phyloP scores from a whole-genome alignment of 2,888 invertebrate species.

The Zelleria hepariella region DNA sequence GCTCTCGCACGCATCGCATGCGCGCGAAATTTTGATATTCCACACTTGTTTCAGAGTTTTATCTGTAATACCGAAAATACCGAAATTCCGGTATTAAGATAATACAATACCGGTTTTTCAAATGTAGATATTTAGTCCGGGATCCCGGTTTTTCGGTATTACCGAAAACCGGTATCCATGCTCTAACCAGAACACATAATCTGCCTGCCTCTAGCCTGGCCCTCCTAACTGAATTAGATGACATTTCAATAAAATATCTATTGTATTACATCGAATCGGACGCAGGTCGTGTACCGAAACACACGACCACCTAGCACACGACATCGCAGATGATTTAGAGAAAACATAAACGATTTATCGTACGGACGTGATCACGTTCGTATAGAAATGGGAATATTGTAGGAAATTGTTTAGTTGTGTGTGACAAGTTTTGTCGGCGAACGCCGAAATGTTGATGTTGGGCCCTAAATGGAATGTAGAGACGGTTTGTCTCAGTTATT shows the following conservation, averaged over 20 bases:
- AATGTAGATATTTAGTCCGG: too few species aligned
- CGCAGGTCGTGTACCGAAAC: not conserved
- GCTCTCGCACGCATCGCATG: too few species aligned
- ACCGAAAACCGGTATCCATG: too few species aligned
- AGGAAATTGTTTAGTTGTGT: conserved; percentile 9
- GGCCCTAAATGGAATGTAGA: not conserved
- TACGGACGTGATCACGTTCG: conserved; percentile 9
- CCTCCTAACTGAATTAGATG: not conserved
- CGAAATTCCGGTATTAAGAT: too few species aligned
- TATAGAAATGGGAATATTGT: not conserved
- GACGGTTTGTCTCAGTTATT: too few species aligned
- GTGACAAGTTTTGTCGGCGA: not conserved
- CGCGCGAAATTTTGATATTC: too few species aligned
- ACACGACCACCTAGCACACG: not conserved
- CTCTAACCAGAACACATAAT: not conserved
- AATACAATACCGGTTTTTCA: too few species aligned
- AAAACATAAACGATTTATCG: conserved; percentile 12
- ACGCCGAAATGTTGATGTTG: not conserved
- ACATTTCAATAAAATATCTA: not conserved
- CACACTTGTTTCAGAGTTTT: too few species aligned
- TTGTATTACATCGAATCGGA: not conserved
- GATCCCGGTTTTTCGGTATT: too few species aligned
- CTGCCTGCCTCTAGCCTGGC: not conserved
- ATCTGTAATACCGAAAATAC: too few species aligned
- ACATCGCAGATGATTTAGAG: conserved; percentile 8